phyloP scores from a whole-genome alignment of 2,113 vertebrate species.

The Pycnonotus jocosus region DNA sequence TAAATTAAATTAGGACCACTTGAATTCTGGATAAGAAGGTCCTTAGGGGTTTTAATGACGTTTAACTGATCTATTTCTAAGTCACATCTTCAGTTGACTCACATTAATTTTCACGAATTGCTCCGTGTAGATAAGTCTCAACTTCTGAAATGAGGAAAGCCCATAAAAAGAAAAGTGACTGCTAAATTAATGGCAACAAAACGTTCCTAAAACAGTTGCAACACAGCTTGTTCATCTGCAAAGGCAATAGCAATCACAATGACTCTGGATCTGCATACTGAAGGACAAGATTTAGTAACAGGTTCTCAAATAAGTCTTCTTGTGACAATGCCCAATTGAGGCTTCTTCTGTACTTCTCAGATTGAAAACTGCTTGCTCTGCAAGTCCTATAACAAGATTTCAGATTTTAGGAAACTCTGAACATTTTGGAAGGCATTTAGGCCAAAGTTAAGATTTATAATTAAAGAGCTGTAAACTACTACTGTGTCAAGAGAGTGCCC shows the following conservation, averaged over 20 bases:
- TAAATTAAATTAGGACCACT: slow-evolving; percentile 56
- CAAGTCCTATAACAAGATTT: not conserved
- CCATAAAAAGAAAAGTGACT: slow-evolving; percentile 2
- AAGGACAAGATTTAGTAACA: not conserved
- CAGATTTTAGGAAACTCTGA: not conserved
- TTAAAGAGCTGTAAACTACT: not conserved
- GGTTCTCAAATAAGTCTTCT: not conserved
- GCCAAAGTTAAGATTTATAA: not conserved
- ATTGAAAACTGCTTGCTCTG: not conserved
- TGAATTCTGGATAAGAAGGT: slow-evolving; percentile 44
- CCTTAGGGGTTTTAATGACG: slow-evolving; percentile 17
- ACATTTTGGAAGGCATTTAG: not conserved
- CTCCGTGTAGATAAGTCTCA: not conserved
- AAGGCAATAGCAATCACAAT: not conserved
- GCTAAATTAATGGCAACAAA: not conserved
- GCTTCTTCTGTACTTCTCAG: not conserved
- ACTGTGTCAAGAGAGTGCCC: not conserved
- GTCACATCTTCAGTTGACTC: slow-evolving; percentile 24
- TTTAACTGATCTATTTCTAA: slow-evolving; percentile 50
- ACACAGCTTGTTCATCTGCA: not conserved
- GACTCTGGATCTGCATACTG: not conserved
- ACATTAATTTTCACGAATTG: slow-evolving; percentile 48
- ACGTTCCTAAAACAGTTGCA: not conserved
- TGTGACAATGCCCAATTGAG: not conserved
- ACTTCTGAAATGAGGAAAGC: slow-evolving; percentile 10